These are phyloP conservation scores for Bombus affinis DNA, from an alignment of 1,140 invertebrate species.

Conservation along the genomic window DNA sequence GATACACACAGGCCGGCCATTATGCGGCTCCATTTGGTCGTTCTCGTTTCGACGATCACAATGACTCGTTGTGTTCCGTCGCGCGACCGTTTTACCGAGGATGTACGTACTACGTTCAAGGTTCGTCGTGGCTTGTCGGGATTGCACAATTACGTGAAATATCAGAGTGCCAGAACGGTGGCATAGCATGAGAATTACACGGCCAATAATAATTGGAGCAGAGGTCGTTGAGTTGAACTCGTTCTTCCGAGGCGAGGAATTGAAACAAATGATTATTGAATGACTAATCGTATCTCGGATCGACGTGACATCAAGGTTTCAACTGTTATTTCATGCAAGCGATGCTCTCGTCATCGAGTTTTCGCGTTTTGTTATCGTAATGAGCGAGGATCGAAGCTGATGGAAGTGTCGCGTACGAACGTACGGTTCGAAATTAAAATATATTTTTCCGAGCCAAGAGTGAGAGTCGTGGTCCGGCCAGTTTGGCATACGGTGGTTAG, in stretches of 20 bases:
- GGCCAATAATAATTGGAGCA: conserved; percentile 28
- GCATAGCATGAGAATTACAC: background rate
- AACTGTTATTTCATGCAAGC: background rate
- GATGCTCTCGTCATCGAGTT: background rate
- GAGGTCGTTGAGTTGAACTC: conserved; percentile 12
- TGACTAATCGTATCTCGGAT: conserved; percentile 1
- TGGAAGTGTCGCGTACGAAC: background rate
- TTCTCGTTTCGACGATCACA: conserved; percentile 69
- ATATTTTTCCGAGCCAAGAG: background rate
- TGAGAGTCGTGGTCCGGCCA: background rate
- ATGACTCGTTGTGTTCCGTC: conserved; percentile 47
- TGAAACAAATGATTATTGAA: conserved; percentile 30
- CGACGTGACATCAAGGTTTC: background rate
- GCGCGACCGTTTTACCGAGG: conserved; percentile 12
- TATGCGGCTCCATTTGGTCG: conserved; percentile 70
- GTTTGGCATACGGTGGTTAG: background rate
- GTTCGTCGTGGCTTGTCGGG: background rate
- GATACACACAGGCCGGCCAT: conserved; percentile 71
- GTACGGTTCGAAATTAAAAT: background rate
- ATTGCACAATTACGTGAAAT: conserved; percentile 44
- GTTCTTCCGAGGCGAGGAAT: conserved; percentile 5
- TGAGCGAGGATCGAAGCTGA: background rate
- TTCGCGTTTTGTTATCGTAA: background rate
- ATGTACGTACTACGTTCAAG: conserved; percentile 1
- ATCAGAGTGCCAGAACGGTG: background rate